Base-by-base conservation (phyloP, 2,113 vertebrate species). In the Motacilla alba region DNA sequence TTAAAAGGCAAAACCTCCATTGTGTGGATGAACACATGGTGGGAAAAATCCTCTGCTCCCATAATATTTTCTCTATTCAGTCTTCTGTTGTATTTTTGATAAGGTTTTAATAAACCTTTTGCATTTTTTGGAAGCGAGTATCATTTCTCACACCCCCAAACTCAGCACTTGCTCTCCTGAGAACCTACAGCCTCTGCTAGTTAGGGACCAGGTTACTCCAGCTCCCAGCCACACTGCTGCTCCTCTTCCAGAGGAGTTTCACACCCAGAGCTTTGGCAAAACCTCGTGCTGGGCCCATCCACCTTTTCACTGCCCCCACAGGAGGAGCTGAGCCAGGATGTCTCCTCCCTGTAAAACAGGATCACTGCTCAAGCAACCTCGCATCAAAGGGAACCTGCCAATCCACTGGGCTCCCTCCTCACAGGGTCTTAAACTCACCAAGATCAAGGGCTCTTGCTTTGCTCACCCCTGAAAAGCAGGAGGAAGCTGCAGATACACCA, bases 321-420 rank as follows among this genome's bases (percentile, higher is more conserved):
- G 33, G 24, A 63, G 13, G 52, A 30, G 11, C 0, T 9, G 39
- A 44, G 37, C n/a, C n/a, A 56, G 53, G n/a, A 39, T 39, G 46
- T 13, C 30, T 52, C 18, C 50, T 41, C 31, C 2, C 0, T 3
- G 7, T 15, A 1, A 35, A 33, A 43, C 0, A 17, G 3, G 9
- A 55, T 23, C 49, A 18, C 23, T n/a, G 47, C 43, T 62, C 49
- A 19, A 47, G 14, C 67, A 68, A 17, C 28, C 24, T 43, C 55
- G 56, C 74, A 56, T 13, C 63, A 47, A 20, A 2, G 1, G 26
- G 28, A 73, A 16, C 19, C 26, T n/a, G 24, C 27, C 0, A 6
- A 46, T 47, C 47, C 73, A 19, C 63, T 12, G 30, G 41, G n/a
- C 35, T 77, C 33, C 49, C 72, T 73, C 62, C 37, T 63, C 91